These are phyloP conservation scores for Lasiurus borealis DNA, from an alignment of 2,113 vertebrate species.

Conservation along the genomic window DNA sequence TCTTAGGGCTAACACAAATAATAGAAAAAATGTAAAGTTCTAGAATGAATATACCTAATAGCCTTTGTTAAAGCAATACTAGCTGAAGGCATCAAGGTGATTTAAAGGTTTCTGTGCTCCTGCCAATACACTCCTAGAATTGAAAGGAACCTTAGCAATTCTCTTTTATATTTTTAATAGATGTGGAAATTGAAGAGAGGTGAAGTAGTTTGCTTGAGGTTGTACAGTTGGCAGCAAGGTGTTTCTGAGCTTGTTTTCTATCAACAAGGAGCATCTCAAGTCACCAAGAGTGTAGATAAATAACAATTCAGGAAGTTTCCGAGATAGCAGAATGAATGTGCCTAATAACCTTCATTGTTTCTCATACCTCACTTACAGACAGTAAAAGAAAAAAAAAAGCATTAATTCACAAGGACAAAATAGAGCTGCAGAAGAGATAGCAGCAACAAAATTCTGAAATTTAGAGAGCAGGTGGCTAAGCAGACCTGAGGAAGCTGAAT, in stretches of 20 bases:
- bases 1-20: neutral
- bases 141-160: slow-evolving; percentile 1
- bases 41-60: neutral
- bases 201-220: neutral
- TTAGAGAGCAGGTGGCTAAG: neutral
- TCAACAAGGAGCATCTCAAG: neutral
- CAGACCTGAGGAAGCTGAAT: neutral
- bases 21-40: neutral
- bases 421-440: neutral
- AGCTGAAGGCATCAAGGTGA: neutral
- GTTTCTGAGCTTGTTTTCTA: slow-evolving; percentile 1
- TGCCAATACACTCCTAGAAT: neutral
- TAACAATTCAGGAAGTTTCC: neutral
- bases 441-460: neutral
- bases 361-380: neutral
- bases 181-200: neutral
- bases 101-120: neutral
- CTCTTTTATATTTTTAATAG: neutral
- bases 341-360: neutral
- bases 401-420: slow-evolving; percentile 2
- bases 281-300: neutral
- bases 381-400: neutral
- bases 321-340: neutral
- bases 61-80: neutral
- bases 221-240: neutral